These are phyloP conservation scores for Endotricha flammealis DNA, from an alignment of 2,888 invertebrate species.

Conservation along the genomic window DNA sequence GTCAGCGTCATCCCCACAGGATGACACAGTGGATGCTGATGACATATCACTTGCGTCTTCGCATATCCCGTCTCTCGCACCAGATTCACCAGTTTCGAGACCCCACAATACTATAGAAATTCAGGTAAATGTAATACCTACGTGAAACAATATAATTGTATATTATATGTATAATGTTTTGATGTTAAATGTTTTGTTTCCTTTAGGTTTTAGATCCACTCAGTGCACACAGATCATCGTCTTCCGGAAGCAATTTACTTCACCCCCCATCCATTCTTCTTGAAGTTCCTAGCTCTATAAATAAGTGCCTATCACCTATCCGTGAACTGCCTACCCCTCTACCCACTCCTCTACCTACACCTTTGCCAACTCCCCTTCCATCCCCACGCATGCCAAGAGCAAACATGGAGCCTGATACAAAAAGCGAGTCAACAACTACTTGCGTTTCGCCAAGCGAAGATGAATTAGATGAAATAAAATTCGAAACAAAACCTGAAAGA, in stretches of 20 bases:
- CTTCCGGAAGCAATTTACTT: constrained; percentile 79
- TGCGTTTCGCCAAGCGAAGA: constrained; percentile 64
- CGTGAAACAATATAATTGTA: too few relatives aligned
- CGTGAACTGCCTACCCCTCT: constrained; percentile 86
- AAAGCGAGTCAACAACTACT: constrained; percentile 44
- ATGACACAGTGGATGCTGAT: constrained; percentile 83
- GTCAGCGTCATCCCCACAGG: constrained; percentile 86
- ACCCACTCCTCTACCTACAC: constrained; percentile 80
- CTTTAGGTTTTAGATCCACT: constrained; percentile 81
- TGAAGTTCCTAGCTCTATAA: constrained; percentile 85
- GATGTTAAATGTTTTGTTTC: constrained; percentile 3
- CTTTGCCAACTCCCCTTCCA: constrained; percentile 82
- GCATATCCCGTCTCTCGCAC: constrained; percentile 74
- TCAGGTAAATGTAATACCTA: constrained; percentile 39
- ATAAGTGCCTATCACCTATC: constrained; percentile 88
- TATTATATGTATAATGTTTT: neutral
- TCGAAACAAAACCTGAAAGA: constrained; percentile 47
- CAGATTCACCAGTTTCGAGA: constrained; percentile 79
- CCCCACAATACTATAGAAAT: constrained; percentile 70
- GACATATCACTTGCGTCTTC: constrained; percentile 86
- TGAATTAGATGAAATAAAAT: constrained; percentile 61
- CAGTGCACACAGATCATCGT: constrained; percentile 80
- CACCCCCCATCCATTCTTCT: constrained; percentile 87
- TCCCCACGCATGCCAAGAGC: constrained; percentile 67
- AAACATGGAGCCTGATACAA: constrained; percentile 46